These are phyloP conservation scores for Eristalinus sepulchralis DNA, from an alignment of 2,888 invertebrate species.

Conservation along the genomic window DNA sequence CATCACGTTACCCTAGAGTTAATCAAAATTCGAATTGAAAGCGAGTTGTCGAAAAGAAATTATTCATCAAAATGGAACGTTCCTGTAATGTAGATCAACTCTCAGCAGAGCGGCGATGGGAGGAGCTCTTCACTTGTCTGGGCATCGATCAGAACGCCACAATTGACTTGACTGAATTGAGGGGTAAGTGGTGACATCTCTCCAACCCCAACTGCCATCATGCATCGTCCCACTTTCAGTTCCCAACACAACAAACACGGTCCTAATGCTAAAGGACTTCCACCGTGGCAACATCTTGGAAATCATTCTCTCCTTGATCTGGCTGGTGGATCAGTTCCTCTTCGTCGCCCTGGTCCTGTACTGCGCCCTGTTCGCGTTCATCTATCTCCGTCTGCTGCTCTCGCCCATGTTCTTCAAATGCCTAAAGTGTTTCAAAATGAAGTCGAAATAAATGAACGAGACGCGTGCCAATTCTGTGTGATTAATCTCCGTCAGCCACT, in stretches of 20 bases:
- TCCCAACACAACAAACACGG: not conserved
- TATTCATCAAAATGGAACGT: conserved; percentile 2
- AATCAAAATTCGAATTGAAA: not conserved
- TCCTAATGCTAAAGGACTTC: not conserved
- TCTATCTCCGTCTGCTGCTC: not conserved
- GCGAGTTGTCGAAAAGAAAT: not conserved
- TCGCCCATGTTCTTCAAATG: conserved; percentile 2
- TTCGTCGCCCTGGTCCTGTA: conserved; percentile 19
- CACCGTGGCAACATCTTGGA: conserved; percentile 13
- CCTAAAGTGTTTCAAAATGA: not conserved
- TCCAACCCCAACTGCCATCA: not conserved
- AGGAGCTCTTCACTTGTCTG: conserved; percentile 27
- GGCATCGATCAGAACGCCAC: conserved; percentile 32
- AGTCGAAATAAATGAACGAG: not conserved
- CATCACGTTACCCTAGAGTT: not conserved
- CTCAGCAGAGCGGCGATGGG: conserved; percentile 26
- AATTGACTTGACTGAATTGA: conserved; percentile 33
- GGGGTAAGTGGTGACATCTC: conserved; percentile 14
- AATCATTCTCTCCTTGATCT: not conserved
- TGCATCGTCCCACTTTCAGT: conserved; percentile 6
- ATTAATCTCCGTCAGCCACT: conserved; percentile 26
- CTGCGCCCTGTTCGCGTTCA: conserved; percentile 10
- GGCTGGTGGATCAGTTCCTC: conserved; percentile 22
- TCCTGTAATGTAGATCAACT: not conserved
- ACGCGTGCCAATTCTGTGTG: not conserved